Conservation (phyloP, 1,140 invertebrate genomes). For the Panulirus ornatus region DNA sequence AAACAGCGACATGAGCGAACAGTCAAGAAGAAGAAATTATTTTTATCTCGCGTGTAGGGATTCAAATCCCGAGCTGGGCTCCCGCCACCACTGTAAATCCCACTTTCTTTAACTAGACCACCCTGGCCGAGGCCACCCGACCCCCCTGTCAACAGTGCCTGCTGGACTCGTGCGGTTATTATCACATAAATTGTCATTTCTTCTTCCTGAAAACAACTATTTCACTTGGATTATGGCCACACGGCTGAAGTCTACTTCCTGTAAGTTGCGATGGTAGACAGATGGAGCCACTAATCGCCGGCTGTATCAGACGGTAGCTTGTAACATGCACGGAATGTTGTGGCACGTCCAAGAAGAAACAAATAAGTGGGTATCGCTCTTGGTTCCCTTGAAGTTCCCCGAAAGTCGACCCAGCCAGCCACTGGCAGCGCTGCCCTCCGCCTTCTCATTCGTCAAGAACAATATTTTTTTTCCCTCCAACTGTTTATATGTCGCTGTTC, state of each 20-base stretch:
- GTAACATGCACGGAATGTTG: not conserved
- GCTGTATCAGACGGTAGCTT: no score
- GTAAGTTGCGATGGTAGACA: no score
- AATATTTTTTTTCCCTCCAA: not conserved
- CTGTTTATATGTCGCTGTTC: no score
- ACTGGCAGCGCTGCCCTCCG: not conserved
- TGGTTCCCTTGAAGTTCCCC: not conserved
- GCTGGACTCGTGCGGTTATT: not conserved
- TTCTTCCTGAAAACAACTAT: not conserved
- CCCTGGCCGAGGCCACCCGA: conserved; percentile 8
- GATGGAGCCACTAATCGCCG: no score
- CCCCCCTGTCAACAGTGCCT: conserved; percentile 4
- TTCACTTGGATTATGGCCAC: not conserved
- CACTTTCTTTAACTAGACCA: conserved; percentile 47
- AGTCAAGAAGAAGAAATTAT: not conserved
- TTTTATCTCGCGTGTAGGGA: not conserved
- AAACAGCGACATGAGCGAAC: not conserved
- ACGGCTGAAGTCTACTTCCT: no score
- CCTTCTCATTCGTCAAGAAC: no score
- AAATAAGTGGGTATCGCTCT: not conserved
- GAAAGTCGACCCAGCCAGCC: not conserved
- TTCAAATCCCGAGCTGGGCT: not conserved
- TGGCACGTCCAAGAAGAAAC: not conserved
- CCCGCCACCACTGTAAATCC: conserved; percentile 23
- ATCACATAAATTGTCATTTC: not conserved